These are phyloP conservation scores for Plecturocebus donacophilus DNA, from an alignment of 2,113 vertebrate species.

Conservation along the genomic window DNA sequence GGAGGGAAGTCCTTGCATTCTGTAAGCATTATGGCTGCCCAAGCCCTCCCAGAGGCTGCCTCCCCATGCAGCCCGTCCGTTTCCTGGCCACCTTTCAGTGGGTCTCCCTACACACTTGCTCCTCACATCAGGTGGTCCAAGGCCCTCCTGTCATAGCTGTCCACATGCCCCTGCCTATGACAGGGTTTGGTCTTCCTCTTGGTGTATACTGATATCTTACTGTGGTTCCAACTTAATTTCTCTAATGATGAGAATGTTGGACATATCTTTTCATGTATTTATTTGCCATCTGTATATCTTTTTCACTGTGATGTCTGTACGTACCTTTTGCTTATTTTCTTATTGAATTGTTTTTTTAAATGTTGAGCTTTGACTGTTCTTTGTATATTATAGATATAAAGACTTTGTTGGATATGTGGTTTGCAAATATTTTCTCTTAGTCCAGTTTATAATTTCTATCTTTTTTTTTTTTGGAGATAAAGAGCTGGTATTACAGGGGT, in stretches of 20 bases:
- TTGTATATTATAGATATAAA: neutral
- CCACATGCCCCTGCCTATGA: slow-evolving; percentile 94
- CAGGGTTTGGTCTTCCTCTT: slow-evolving; percentile 88
- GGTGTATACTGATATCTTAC: neutral
- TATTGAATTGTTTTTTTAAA: neutral
- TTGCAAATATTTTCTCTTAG: neutral
- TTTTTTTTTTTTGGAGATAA: neutral
- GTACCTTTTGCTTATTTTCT: neutral
- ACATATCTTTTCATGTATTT: neutral
- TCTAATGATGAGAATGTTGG: neutral
- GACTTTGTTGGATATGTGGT: neutral
- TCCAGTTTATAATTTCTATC: neutral
- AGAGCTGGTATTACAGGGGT: too few relatives aligned
- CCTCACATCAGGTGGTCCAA: slow-evolving; percentile 97
- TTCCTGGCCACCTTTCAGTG: slow-evolving; percentile 89
- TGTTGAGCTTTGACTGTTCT: neutral
- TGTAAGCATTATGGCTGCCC: neutral
- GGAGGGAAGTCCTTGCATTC: neutral
- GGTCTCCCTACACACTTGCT: slow-evolving; percentile 93
- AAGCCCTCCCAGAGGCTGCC: slow-evolving; percentile 69
- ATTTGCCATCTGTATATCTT: neutral
- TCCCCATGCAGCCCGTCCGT: slow-evolving; percentile 72
- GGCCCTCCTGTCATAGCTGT: slow-evolving; percentile 94
- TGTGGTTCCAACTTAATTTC: neutral
- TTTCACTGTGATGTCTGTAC: neutral